These are phyloP conservation scores for Ectemnius lituratus DNA, from an alignment of 2,888 invertebrate genomes.

Conservation along the genomic window DNA sequence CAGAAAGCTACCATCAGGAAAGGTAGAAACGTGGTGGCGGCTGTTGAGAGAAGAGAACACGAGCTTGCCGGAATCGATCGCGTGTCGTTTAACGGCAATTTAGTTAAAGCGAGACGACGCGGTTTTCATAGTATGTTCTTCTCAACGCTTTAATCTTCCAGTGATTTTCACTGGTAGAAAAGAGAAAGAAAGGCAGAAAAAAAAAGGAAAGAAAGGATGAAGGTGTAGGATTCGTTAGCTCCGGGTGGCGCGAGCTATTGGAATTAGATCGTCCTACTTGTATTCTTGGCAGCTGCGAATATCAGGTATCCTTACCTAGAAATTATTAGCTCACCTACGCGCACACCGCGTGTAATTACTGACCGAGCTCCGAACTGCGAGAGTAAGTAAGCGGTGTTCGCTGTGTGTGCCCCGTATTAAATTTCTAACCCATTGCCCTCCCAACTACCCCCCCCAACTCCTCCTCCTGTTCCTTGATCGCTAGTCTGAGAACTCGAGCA, in stretches of 20 bases:
- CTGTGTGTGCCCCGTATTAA: constrained; percentile 43
- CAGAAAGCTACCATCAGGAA: too few relatives aligned
- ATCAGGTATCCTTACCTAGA: constrained; percentile 42
- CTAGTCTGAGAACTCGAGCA: too few relatives aligned
- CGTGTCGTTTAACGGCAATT: constrained; percentile 9
- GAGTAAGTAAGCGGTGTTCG: constrained; percentile 21
- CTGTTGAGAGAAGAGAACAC: too few relatives aligned
- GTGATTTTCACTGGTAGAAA: not conserved
- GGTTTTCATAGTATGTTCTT: not conserved
- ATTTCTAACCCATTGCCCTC: constrained; percentile 61
- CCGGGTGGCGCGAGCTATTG: constrained; percentile 14
- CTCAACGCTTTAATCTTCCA: not conserved
- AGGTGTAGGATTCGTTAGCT: constrained; percentile 6
- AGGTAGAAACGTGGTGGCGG: too few relatives aligned
- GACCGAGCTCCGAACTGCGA: constrained; percentile 42
- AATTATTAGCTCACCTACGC: constrained; percentile 42
- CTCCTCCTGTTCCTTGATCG: not conserved
- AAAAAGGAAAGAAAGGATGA: too few relatives aligned
- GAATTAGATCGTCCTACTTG: constrained; percentile 34
- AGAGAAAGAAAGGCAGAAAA: too few relatives aligned
- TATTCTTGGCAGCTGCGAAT: constrained; percentile 27
- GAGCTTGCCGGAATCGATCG: not conserved
- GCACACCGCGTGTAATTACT: constrained; percentile 44
- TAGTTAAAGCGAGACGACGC: not conserved
- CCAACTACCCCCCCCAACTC: not conserved